Evolutionary conservation across 2,113 vertebrate genomes (phyloP), one percentile per base, ranked within the genome.

Genomic region (Sigmodon hispidus): DNA sequence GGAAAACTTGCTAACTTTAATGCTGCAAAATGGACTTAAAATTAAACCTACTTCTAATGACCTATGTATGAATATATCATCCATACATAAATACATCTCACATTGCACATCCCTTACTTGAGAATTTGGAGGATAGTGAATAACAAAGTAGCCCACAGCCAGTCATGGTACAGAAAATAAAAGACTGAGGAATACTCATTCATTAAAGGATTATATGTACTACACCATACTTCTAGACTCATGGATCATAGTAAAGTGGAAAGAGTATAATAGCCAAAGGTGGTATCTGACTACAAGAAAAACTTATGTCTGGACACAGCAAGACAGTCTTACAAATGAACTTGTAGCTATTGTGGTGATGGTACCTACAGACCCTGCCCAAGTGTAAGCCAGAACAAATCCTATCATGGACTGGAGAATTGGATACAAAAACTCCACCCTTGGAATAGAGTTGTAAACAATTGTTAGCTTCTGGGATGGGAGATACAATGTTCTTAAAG

Each of bases 201-300:
- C n/a, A 16, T 61, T 22, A 83, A 59, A 7, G 7, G 4, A 43
- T 43, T 7, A 43, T 61, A 83, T 15, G 12, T 29, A 9, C 36
- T 43, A 29, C 1, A 10, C 12, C 2, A 12, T 7, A 61, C 3
- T 13, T 61, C n/a, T 29, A 40, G 7, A 4, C n/a, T 15, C 22
- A 43, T 7, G n/a, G 13, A 29, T 17, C 22, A 31, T 83, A 61
- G 57, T 59, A 4, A 43, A 83, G n/a, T 43, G n/a, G 24, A 59
- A 79, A 79, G 9, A 83, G 7, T 16, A 3, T 59, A 40, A 40
- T 40, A 29, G 80, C 24, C n/a, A 45, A 43, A 83, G 1, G 13
- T 43, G 6, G 1, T 40, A 61, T 6, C 43, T 16, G 24, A 61
- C 3, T 83, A 83, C 9, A 31, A 24, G 26, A 83, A 83, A 83